A percentile compares a stretch with the other conserved stretches of the same genome.
These are phyloP conservation scores for Myathropa florea DNA, from an alignment of 2,888 invertebrate species.

Conservation along the genomic window DNA sequence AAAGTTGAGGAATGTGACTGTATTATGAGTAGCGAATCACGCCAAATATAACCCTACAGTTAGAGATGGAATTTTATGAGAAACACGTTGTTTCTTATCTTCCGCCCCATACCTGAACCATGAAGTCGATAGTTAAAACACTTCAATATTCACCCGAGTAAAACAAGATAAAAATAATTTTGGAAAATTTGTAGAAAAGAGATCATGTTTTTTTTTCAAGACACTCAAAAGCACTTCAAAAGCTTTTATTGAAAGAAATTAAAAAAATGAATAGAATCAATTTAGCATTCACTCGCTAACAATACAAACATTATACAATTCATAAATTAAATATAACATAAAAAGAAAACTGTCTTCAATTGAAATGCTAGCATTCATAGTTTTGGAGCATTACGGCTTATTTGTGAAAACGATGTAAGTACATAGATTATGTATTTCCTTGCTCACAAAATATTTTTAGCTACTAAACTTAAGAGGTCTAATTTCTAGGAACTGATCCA, in stretches of 20 bases:
- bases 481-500: conserved; percentile 92
- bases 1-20: too few relatives aligned
- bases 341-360: conserved; percentile 3
- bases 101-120: too few relatives aligned
- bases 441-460: conserved; percentile 49
- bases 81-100: too few relatives aligned
- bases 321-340: conserved; percentile 33
- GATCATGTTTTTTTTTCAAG: neutral
- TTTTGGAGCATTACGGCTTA: conserved; percentile 20
- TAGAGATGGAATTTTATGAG: too few relatives aligned
- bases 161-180: too few relatives aligned
- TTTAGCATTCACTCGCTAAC: neutral
- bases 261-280: neutral
- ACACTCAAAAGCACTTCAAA: conserved; percentile 17
- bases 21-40: too few relatives aligned
- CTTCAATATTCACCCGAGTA: too few relatives aligned
- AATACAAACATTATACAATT: conserved; percentile 1
- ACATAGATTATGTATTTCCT: neutral
- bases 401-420: conserved; percentile 1
- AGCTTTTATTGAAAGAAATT: conserved; percentile 8
- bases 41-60: too few relatives aligned
- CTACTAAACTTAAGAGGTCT: conserved; percentile 85
- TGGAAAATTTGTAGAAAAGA: neutral
- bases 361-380: conserved; percentile 41
- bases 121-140: too few relatives aligned